Percentiles rank a stretch among this genome's conserved stretches.
Conservation (phyloP, 2,797 vertebrate genomes). For the Neosilurus mollespiculum region DNA sequence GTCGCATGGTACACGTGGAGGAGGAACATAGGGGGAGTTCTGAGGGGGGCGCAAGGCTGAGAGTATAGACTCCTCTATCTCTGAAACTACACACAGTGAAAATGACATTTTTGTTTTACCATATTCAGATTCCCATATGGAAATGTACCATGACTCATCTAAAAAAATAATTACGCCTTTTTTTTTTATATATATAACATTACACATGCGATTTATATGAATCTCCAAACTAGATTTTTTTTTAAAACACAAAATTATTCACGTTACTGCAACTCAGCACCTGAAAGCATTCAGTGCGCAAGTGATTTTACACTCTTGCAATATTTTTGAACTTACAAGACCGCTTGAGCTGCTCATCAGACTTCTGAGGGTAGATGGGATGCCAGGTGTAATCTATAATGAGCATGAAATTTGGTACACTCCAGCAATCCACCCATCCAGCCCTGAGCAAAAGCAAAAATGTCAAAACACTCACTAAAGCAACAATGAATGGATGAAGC, state of each 20-base stretch:
- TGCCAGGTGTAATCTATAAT: conserved; percentile 98
- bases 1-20: conserved; percentile 76
- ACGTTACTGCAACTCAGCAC: neutral
- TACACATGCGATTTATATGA: too few species aligned
- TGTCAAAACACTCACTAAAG: conserved; percentile 2
- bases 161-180: neutral
- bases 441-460: conserved; percentile 68
- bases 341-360: conserved; percentile 93
- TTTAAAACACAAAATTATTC: neutral
- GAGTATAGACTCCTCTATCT: conserved; percentile 93
- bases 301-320: neutral
- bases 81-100: conserved; percentile 78
- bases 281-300: neutral
- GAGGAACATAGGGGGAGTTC: conserved; percentile 68
- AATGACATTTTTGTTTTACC: neutral
- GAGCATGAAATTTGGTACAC: conserved; percentile 90
- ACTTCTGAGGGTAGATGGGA: conserved; percentile 96
- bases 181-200: too few species aligned
- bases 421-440: conserved; percentile 99
- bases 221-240: too few species aligned
- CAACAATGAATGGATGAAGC: neutral
- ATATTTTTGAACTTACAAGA: conserved; percentile 78
- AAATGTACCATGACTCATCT: neutral
- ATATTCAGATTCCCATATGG: neutral
- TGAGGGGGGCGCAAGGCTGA: conserved; percentile 75